Base-by-base conservation (phyloP, 2,888 invertebrate species). In the Chironomus tentans region DNA sequence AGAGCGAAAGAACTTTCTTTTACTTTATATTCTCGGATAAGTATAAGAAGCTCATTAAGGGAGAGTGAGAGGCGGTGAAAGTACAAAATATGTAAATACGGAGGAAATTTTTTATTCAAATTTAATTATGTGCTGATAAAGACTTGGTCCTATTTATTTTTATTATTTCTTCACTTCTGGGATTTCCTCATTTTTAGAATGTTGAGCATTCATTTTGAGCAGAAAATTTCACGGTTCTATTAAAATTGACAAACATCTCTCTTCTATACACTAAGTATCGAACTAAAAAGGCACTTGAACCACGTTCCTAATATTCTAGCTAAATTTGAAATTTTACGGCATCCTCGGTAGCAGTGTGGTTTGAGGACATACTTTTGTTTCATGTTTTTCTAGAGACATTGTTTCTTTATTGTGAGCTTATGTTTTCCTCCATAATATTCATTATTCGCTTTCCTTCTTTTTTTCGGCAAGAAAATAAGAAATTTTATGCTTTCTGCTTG, bases 91-190 rank as follows among this genome's bases (percentile, higher is more conserved):
- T 38, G 56, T 62, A 47, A 71, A 61, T 56, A 70, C 47, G 71
- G 12, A 71, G 56, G 7, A 72, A 28, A 70, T 21, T 50, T 50
- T 72, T 72, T 72, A 72, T 72, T 56, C 28, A 50, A 61, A 72
- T 72, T 72, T 72, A 72, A 72, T 72, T 72, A 72, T 72, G 72
- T 72, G 72, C 38, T 72, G 72, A 72, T 72, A 72, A 72, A 56
- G 62, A 15, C 56, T 56, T 56, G 56, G 61, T 48, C 71, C 22
- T 24, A 13, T 48, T 48, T 46, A 69, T 38, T 47, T 38, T 47
- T 15, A 12, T 18, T 56, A 15, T 56, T 18, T 4, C 15, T 56
- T 56, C 56, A 13, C 56, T 6, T 56, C 56, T 56, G 15, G 5
- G n/a, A 56, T 15, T 18, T 56, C 15, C 10, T 10, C 1, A 28